Conservation (phyloP, 2,113 vertebrate species). For the Peromyscus maniculatus region DNA sequence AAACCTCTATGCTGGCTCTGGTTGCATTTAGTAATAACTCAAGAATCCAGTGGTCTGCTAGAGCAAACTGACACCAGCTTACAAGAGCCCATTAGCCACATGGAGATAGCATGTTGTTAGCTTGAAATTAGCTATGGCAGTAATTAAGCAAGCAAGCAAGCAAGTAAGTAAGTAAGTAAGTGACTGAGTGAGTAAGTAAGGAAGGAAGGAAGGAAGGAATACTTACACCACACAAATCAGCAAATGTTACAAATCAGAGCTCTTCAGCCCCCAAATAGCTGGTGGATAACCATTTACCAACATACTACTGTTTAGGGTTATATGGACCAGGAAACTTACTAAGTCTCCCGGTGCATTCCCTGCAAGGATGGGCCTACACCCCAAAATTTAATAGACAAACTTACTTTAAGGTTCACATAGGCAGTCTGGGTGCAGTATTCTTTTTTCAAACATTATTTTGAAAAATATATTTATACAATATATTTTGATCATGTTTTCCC, state of each 20-base stretch:
- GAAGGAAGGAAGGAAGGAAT: background rate
- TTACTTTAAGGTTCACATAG: background rate
- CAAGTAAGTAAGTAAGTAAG: too few relatives aligned
- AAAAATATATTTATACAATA: background rate
- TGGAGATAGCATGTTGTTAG: conserved; percentile 11
- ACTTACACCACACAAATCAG: background rate
- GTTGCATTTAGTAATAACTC: background rate
- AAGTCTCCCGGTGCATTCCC: background rate
- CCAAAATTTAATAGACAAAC: background rate
- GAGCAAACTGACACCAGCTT: background rate
- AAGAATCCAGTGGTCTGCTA: background rate
- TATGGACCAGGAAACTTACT: background rate
- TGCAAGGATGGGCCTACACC: background rate
- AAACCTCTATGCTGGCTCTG: background rate
- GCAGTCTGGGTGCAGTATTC: background rate
- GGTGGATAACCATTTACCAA: conserved; percentile 4
- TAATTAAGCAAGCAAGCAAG: too few relatives aligned
- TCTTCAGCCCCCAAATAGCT: background rate
- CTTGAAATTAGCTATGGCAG: background rate
- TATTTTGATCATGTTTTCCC: background rate
- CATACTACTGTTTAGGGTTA: background rate
- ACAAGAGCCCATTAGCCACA: background rate
- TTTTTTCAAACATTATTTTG: background rate
- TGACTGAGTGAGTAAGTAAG: too few relatives aligned
- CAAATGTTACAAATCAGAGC: background rate